Conservation (phyloP, 2,888 invertebrate species). For the Cheilosia soror region DNA sequence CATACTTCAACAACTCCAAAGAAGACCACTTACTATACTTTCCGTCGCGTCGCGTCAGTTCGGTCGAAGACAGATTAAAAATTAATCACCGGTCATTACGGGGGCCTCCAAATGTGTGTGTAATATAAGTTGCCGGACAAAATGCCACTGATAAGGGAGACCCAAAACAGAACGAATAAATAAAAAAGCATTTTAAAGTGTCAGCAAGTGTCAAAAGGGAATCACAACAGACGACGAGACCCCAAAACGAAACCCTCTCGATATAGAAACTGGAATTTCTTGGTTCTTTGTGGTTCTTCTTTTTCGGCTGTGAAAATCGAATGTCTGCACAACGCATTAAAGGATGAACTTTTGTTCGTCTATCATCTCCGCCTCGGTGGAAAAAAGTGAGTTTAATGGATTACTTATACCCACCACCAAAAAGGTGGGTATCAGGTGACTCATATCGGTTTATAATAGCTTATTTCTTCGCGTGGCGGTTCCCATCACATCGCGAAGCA, state of each 20-base stretch:
- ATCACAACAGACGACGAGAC: conserved; percentile 41
- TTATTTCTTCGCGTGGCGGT: conserved; percentile 37
- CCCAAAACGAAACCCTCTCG: neutral
- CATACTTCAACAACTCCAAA: conserved; percentile 3
- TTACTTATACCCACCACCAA: conserved; percentile 61
- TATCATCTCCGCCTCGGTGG: neutral
- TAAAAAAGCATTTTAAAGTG: conserved; percentile 56
- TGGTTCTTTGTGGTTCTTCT: neutral
- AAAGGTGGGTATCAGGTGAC: conserved; percentile 63
- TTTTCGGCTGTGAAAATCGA: conserved; percentile 23
- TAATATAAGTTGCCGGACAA: conserved; percentile 42
- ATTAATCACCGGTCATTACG: conserved; percentile 65
- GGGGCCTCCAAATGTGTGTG: conserved; percentile 39
- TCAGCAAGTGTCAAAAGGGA: conserved; percentile 68
- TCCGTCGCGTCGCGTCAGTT: conserved; percentile 5
- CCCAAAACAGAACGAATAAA: conserved; percentile 6
- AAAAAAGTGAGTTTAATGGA: conserved; percentile 47
- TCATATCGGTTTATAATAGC: conserved; percentile 70
- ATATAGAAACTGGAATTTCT: neutral
- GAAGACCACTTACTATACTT: conserved; percentile 33
- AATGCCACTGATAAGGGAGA: conserved; percentile 53
- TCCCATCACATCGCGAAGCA: conserved; percentile 16
- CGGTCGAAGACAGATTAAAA: conserved; percentile 58
- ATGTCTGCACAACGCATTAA: conserved; percentile 66
- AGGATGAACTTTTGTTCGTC: conserved; percentile 57